A percentile compares a stretch with the other conserved stretches of the same genome.
These are phyloP conservation scores for Cheilosia impressa DNA, from an alignment of 2,888 invertebrate genomes.

Conservation along the genomic window DNA sequence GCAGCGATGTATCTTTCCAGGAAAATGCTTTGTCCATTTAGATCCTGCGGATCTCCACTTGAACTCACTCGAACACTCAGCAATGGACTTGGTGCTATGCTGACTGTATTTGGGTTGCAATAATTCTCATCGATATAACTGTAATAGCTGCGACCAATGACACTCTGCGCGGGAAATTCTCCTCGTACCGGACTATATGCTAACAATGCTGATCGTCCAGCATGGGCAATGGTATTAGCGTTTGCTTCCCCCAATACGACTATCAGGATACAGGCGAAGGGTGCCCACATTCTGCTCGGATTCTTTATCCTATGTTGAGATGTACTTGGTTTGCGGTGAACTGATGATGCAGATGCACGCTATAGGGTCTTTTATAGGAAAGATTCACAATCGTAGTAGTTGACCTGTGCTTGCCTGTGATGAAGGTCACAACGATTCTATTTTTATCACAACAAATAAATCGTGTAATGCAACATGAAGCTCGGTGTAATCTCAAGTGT, in stretches of 20 bases:
- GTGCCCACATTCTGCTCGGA: slow-evolving; percentile 25
- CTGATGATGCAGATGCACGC: slow-evolving; percentile 33
- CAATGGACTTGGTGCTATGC: slow-evolving; percentile 79
- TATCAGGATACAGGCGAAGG: slow-evolving; percentile 18
- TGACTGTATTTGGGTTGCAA: slow-evolving; percentile 78
- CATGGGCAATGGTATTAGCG: slow-evolving; percentile 61
- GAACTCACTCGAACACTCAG: slow-evolving; percentile 77
- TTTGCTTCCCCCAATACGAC: slow-evolving; percentile 9
- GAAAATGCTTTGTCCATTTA: not conserved
- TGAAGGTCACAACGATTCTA: slow-evolving; percentile 51
- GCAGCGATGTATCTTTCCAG: not conserved
- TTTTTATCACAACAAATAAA: slow-evolving; percentile 50
- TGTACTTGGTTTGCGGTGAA: slow-evolving; percentile 54
- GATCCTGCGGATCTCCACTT: slow-evolving; percentile 27
- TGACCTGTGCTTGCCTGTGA: slow-evolving; percentile 36
- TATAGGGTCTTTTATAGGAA: slow-evolving; percentile 65
- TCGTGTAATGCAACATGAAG: slow-evolving; percentile 42
- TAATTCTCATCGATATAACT: slow-evolving; percentile 79
- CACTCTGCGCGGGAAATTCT: slow-evolving; percentile 78
- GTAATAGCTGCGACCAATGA: slow-evolving; percentile 78
- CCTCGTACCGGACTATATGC: slow-evolving; percentile 79
- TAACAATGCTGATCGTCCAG: slow-evolving; percentile 77
- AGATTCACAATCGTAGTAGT: slow-evolving; percentile 20
- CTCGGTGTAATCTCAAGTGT: slow-evolving; percentile 8
- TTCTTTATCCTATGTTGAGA: slow-evolving; percentile 52